Evolutionary conservation across 2,797 vertebrate species (phyloP), one percentile per base, ranked within the genome.

Genomic region (Selene dorsalis): DNA sequence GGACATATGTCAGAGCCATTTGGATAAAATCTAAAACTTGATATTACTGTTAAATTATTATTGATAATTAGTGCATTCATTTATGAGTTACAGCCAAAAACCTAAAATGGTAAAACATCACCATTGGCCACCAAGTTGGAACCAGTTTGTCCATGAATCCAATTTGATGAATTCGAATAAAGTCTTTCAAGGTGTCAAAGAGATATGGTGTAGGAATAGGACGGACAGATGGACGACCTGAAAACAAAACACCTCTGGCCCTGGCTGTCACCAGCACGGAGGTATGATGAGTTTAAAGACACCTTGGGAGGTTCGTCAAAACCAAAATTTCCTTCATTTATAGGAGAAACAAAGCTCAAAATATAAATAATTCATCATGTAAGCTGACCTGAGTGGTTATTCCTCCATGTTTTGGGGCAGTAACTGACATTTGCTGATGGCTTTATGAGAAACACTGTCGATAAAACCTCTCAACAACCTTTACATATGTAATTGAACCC

Each of bases 281-380:
- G 45, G 45, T 7, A 47, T 20, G 2, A 47, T 47, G 45, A 18
- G 18, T 48, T 48, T 47, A 11, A 10, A 53, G 28, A 59, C 63
- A 79, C 57, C 53, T 41, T 24, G 75, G 77, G 70, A 76, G 75
- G 70, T 81, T 76, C 63, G 66, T 38, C 47, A n/a, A 83, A 74
- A 80, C 22, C 17, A 57, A 59, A 73, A 58, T 72, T 56, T 28
- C 55, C 13, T 72, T 73, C 38, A 77, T 80, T 82, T 85, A 76
- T 71, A 77, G 86, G 17, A 69, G 67, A 73, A 85, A 86, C 65
- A 87, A 89, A 80, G 62, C 63, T 80, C 22, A 60, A 39, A 57
- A 56, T 10, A 85, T 93, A 83, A 88, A 92, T 92, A 86, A 93
- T 93, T 93, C 68, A 93, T 84, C 57, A 55, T 30, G 66, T 79